phyloP scores from a whole-genome alignment of 2,797 vertebrate genomes.

The Aythya fuligula region DNA sequence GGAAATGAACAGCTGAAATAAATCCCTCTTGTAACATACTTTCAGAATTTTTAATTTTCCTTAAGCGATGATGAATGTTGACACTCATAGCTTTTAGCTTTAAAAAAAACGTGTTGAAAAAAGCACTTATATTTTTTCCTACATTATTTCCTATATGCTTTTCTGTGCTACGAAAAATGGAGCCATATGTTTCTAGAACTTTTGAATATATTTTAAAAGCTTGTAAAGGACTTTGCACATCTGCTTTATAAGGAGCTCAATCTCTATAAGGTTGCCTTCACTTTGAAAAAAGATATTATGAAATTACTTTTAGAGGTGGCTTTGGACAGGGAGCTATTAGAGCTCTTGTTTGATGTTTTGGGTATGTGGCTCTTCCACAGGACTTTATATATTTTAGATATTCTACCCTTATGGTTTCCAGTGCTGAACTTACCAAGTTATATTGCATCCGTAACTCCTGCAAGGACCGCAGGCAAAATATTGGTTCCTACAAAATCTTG shows the following conservation, averaged over 20 bases:
- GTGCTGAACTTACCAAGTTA: neutral
- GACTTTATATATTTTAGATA: neutral
- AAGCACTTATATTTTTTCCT: neutral
- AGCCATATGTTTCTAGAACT: neutral
- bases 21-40: neutral
- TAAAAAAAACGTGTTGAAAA: neutral
- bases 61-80: neutral
- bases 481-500: neutral
- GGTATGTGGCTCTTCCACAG: neutral
- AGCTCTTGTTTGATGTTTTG: neutral
- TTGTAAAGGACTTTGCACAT: constrained; percentile 10
- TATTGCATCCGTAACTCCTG: neutral
- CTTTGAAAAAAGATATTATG: neutral
- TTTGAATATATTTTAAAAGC: constrained; percentile 12
- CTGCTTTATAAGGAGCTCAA: neutral
- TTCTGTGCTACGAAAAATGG: neutral
- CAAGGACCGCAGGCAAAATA: neutral
- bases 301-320: neutral
- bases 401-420: neutral
- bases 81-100: neutral
- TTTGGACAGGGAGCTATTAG: neutral
- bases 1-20: constrained; percentile 35
- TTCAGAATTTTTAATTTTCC: neutral
- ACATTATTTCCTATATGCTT: neutral
- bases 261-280: neutral